phyloP scores from a whole-genome alignment of 92 coral and sea anemone species.

The Parazoanthus swiftii region DNA sequence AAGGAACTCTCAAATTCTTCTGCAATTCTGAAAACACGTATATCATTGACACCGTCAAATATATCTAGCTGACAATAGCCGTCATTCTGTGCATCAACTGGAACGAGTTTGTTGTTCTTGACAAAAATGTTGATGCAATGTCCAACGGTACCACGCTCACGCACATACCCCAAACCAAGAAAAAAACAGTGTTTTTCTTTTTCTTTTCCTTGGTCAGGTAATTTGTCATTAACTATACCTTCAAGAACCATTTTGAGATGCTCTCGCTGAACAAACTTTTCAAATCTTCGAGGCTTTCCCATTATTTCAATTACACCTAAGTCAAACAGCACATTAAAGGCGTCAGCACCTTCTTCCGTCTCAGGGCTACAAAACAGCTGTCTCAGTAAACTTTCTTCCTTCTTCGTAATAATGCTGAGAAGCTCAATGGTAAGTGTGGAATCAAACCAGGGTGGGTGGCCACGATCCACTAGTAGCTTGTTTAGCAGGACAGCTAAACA shows the following conservation, averaged over 20 bases:
- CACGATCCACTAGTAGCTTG: not conserved
- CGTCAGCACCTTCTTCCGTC: not conserved
- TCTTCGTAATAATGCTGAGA: not conserved
- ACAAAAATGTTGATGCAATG: conserved; percentile 5
- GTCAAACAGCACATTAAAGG: not conserved
- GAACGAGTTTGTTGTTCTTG: not conserved
- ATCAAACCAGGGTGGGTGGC: not conserved
- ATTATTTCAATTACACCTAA: not conserved
- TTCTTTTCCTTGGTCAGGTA: not conserved
- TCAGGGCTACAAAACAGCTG: not conserved
- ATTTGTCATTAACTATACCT: not conserved
- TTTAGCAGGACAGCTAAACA: not conserved
- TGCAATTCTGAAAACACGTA: not conserved
- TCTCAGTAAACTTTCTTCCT: not conserved
- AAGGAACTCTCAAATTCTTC: not conserved
- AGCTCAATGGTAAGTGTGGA: not conserved
- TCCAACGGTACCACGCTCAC: no score
- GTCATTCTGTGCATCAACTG: not conserved
- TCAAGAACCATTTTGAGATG: not conserved
- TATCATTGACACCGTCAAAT: not conserved
- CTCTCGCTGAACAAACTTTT: not conserved
- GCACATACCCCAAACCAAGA: not conserved
- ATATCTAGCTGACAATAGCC: not conserved
- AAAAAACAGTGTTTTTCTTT: not conserved
- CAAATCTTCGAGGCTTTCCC: not conserved